phyloP scores from a whole-genome alignment of 2,797 vertebrate species.

The Molossus alvarezi region DNA sequence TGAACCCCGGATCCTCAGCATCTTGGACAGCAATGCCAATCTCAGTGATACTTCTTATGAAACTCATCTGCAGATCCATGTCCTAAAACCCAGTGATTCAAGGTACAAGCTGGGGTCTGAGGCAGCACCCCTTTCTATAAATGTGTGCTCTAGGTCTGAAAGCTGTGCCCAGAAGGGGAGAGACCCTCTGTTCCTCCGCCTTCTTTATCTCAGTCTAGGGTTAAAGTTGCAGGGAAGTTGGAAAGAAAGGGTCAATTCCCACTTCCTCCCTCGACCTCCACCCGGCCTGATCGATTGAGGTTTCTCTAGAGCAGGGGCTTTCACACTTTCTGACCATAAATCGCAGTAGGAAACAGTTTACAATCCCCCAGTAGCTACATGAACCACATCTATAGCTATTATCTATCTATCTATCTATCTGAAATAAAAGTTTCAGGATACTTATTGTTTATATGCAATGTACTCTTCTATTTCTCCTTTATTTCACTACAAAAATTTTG shows the following conservation, averaged over 20 bases:
- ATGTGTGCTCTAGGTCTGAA: not conserved
- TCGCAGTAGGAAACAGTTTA: not conserved
- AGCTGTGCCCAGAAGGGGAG: not conserved
- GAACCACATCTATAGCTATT: not conserved
- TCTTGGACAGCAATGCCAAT: constrained; percentile 84
- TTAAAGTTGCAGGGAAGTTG: not conserved
- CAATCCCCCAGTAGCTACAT: not conserved
- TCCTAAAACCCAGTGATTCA: constrained; percentile 79
- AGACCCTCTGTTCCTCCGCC: not conserved
- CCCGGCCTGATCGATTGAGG: not conserved
- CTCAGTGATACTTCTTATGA: constrained; percentile 83
- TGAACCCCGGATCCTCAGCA: constrained; percentile 70
- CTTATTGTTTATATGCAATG: not conserved
- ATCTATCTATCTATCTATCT: not conserved
- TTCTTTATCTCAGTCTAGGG: not conserved
- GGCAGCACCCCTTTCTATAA: not conserved
- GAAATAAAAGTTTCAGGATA: constrained; percentile 26
- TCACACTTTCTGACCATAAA: constrained; percentile 28
- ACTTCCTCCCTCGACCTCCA: rapidly evolving
- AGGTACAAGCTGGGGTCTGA: not conserved
- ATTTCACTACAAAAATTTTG: constrained; percentile 24
- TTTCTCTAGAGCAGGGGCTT: constrained; percentile 19
- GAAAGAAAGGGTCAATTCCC: constrained; percentile 17
- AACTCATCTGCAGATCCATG: constrained; percentile 85
- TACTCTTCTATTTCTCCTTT: constrained; percentile 10